Evolutionary conservation across 2,888 invertebrate genomes (phyloP).

Genomic region (Nymphalis c-album): DNA sequence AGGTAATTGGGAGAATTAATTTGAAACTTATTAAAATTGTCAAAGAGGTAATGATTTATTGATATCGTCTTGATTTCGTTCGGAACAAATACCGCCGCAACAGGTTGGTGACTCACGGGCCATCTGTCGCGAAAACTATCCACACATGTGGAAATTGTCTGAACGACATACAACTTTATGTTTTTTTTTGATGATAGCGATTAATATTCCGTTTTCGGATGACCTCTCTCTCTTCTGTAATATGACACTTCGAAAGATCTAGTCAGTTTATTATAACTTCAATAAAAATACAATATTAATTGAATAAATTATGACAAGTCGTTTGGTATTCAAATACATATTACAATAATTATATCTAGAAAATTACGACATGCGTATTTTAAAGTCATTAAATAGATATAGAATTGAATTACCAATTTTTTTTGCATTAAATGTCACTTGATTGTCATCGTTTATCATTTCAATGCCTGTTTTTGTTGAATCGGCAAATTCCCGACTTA

Average conservation of each 20-base stretch:
- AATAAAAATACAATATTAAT: slow-evolving; percentile 38
- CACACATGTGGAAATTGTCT: slow-evolving; percentile 68
- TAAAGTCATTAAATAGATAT: slow-evolving; percentile 37
- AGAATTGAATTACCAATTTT: slow-evolving; percentile 38
- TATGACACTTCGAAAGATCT: slow-evolving; percentile 50
- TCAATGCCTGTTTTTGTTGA: slow-evolving; percentile 56
- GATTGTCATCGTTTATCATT: slow-evolving; percentile 59
- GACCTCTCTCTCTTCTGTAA: slow-evolving; percentile 59
- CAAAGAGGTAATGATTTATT: slow-evolving; percentile 53
- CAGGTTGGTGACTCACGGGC: slow-evolving; percentile 77
- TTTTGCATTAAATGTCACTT: slow-evolving; percentile 41
- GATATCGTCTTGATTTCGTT: slow-evolving; percentile 66
- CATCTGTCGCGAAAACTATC: slow-evolving; percentile 78
- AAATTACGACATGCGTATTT: slow-evolving; percentile 33
- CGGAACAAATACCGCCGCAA: slow-evolving; percentile 60
- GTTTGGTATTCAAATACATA: slow-evolving; percentile 41
- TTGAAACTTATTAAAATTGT: slow-evolving; percentile 41
- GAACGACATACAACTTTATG: slow-evolving; percentile 58
- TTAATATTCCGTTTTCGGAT: slow-evolving; percentile 62
- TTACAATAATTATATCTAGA: slow-evolving; percentile 28
- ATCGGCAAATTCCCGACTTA: slow-evolving; percentile 67
- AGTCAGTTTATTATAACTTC: slow-evolving; percentile 16
- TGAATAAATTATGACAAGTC: slow-evolving; percentile 44
- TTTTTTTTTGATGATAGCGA: slow-evolving; percentile 54
- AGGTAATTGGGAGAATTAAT: slow-evolving; percentile 17